Base-by-base conservation (phyloP, 1,140 invertebrate genomes). In the Phymastichus coffea region DNA sequence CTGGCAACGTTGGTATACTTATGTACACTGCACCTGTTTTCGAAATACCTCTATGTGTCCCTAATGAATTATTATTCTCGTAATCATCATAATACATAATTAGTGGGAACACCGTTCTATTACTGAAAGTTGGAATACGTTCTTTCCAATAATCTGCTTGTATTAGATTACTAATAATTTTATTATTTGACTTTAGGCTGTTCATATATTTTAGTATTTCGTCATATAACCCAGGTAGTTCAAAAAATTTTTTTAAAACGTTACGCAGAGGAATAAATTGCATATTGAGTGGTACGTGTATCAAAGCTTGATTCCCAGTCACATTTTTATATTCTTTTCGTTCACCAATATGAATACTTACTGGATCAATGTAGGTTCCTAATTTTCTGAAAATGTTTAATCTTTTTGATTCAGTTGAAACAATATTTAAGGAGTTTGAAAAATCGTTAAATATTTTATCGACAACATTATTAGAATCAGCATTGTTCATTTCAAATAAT, bases 1-100 rank as follows among this genome's bases (percentile, higher is more conserved):
- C 46, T 35, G 63, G 61, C 55, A 64, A 62, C 37, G 57, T 60
- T 2, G 63, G 57, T 46, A 46, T 26, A 6, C 63, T 22, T 9
- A 51, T 19, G 41, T 65, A 65, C 10, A 65, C n/a, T n/a, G 58
- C 61, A 19, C 58, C 66, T 20, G 61, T 19, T 62, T 67, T 68
- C 0, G 57, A 57, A 9, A 67, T n/a, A 28, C 63, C 63, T 53
- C 35, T 62, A 12, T 63, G 55, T n/a, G 46, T 57, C 10, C 63
- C 57, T n/a, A n/a, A n/a, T n/a, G n/a, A n/a, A n/a, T n/a, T n/a
- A n/a, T n/a, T n/a, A n/a, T n/a, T n/a, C n/a, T n/a, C n/a, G n/a
- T n/a, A n/a, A n/a, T n/a, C n/a, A n/a, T n/a, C n/a, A n/a, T n/a
- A n/a, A n/a, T n/a, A n/a, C n/a, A n/a, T n/a, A n/a, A n/a, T 30